phyloP scores from a whole-genome alignment of 2,797 vertebrate species.

The Myripristis murdjan region DNA sequence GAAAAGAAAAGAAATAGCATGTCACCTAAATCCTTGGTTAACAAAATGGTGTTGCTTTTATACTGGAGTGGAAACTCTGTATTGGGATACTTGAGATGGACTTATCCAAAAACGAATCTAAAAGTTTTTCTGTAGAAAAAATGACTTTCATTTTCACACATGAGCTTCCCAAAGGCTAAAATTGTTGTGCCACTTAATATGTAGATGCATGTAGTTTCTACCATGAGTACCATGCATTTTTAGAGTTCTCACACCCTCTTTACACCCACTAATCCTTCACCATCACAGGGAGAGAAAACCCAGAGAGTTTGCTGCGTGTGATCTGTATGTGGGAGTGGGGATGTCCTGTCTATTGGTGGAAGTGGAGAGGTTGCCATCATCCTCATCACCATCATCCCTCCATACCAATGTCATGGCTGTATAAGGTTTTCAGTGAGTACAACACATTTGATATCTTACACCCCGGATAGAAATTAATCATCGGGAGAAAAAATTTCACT shows the following conservation, averaged over 20 bases:
- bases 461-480: neutral
- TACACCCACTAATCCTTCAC: conserved; percentile 42
- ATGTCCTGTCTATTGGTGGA: conserved; percentile 32
- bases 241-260: conserved; percentile 71
- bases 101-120: neutral
- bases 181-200: too few species aligned
- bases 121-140: too few species aligned
- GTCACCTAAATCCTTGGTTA: neutral
- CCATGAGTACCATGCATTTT: conserved; percentile 58
- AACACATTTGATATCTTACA: neutral
- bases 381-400: neutral
- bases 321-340: conserved; percentile 39
- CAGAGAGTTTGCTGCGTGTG: neutral
- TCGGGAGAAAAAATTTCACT: neutral
- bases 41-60: neutral
- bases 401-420: too few species aligned
- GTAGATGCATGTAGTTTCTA: conserved; percentile 27
- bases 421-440: neutral
- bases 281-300: conserved; percentile 34
- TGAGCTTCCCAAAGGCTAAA: too few species aligned
- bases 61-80: neutral
- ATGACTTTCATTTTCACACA: neutral
- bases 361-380: conserved; percentile 5
- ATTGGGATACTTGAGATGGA: neutral
- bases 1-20: neutral